A percentile compares a stretch with the other conserved stretches of the same genome.
phyloP scores from a whole-genome alignment of 2,888 invertebrate species.

The Drosophila merina region DNA sequence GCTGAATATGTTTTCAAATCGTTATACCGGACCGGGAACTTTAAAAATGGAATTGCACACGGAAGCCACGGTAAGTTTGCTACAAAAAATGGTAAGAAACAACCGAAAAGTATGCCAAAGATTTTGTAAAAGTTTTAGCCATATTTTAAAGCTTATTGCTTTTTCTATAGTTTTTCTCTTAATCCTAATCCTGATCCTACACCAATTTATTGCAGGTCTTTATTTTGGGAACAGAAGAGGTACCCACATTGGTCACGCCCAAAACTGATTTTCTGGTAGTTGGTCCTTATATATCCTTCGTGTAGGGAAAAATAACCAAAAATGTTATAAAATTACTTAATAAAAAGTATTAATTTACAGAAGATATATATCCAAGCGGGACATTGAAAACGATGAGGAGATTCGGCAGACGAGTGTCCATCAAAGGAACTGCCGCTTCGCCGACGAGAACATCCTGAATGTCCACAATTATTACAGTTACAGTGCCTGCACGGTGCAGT shows the following conservation, averaged over 20 bases:
- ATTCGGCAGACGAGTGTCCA: conserved; percentile 86
- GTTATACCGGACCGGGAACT: conserved; percentile 87
- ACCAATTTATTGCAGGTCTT: conserved; percentile 84
- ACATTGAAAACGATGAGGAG: conserved; percentile 89
- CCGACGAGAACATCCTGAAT: conserved; percentile 87
- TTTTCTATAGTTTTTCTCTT: no score
- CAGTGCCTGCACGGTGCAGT: conserved; percentile 89
- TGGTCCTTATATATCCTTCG: conserved; percentile 85
- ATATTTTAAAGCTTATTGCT: not conserved
- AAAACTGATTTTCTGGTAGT: conserved; percentile 87
- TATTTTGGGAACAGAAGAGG: conserved; percentile 88
- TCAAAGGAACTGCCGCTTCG: conserved; percentile 89
- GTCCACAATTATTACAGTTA: conserved; percentile 89
- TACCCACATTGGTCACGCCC: conserved; percentile 88
- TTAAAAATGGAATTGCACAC: conserved; percentile 85
- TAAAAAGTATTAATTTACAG: conserved; percentile 72
- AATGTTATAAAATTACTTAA: no score
- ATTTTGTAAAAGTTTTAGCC: not conserved
- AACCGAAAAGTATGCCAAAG: not conserved
- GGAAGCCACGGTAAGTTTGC: conserved; percentile 84
- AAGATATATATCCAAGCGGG: conserved; percentile 85
- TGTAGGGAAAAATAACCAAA: conserved; percentile 52
- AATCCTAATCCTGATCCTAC: no score
- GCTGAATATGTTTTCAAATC: conserved; percentile 87
- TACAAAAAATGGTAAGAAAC: not conserved